Evolutionary conservation across 2,113 vertebrate species (phyloP), one percentile per base, ranked within the genome.

Genomic region (Phrynosoma blainvillii): DNA sequence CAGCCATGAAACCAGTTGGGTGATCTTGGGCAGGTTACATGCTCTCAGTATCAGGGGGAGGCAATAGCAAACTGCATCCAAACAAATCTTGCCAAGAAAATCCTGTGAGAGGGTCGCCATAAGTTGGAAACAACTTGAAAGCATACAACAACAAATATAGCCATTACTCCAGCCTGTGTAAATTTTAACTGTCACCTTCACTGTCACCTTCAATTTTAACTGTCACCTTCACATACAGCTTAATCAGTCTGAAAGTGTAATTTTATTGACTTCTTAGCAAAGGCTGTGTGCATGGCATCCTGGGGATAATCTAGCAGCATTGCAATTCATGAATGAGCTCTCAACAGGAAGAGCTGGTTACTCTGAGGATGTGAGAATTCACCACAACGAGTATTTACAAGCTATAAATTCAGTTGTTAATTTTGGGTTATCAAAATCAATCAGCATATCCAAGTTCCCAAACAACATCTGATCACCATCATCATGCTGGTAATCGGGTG

Each of bases 321-420:
- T 94, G 85, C 89, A 93, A 91, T 93, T 89, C 93, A 82, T 93
- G 92, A 94, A 95, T 65, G 70, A 94, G 92, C 83, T 91, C 93
- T 90, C 77, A 71, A 79, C 83, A 86, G 96, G 95, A 96, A 96
- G 92, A 94, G 84, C 76, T 89, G 93, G 93, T 96, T 94, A 92
- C 30, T 42, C 56, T 10, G 42, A 89, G 93, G 93, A 93, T 89
- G 93, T 6, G 65, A 95, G 94, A 96, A 94, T 93, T 95, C 70
- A 70, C 93, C 95, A 88, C 91, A 82, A 95, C 85, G 85, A 94
- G 87, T 90, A 92, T 95, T 95, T 96, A 96, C 94, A 95, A 96
- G 91, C 96, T 95, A 94, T 96, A 96, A 96, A 96, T 95, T 92
- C 88, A 92, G 92, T 84, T 95, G 94, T 94, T 96, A 96, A 95